Evolutionary conservation across 1,140 invertebrate genomes (phyloP), one percentile per base, ranked within the genome.

Genomic region (Marisa cornuarietis): DNA sequence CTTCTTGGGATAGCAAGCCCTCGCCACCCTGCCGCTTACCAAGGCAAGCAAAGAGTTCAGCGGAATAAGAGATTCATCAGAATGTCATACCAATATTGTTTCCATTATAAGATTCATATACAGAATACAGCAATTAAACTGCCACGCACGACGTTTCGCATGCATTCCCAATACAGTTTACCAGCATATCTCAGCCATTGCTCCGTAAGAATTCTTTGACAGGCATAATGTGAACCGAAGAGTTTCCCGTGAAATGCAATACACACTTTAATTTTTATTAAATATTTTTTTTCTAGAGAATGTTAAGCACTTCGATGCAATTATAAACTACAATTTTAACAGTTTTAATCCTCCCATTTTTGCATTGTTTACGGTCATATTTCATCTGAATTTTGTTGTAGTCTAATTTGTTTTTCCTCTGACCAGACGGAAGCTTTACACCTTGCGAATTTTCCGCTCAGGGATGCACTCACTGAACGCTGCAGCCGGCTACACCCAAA

Each of bases 381-480:
- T 72, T 14, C 14, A 69, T 16, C 68, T 69, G 68, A 69, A 69
- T 69, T 16, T n/a, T 16, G 31, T 16, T 20, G 11, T 31, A 69
- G 20, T 4, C 14, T 69, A 20, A 24, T 69, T 71, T 49, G 52
- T 42, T 18, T 31, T 71, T 71, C 42, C 18, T 18, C n/a, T 11
- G 16, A 26, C 8, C 76, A 77, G 76, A 62, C 68, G 76, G 76
- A 66, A 68, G 31, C 63, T 63, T 24, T 54, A 24, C 22, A 42
- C 63, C 14, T 22, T 68, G 63, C 76, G 62, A 31, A 6, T 62
- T 20, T 68, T 42, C n/a, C 76, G 76, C 24, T 77, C 76, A 24
- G 24, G 65, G 42, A 54, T 69, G 63, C 76, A 77, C 76, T 31
- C 49, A 42, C 49, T 77, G 76, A 54, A n/a, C 49, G 76, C 76